Base-by-base conservation (phyloP, 2,797 vertebrate genomes). In the Enteromius thamalakanensis region DNA sequence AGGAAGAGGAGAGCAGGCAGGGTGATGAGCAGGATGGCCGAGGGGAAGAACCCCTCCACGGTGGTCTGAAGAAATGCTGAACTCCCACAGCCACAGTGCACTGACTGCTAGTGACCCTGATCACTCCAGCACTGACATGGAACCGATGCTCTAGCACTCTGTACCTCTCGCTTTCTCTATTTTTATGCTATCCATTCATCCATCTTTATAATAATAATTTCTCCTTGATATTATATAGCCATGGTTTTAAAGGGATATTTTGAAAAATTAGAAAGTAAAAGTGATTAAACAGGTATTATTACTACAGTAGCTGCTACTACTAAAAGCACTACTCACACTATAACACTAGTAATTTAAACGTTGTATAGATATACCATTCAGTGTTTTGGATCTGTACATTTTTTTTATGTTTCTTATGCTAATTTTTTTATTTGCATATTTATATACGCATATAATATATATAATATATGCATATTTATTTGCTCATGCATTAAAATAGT, bases 41-140 rank as follows among this genome's bases (percentile, higher is more conserved):
- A 91, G 90, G 90, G 87, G 91, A 93, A 91, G 91, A 92, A 92
- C 90, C 91, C 92, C 90, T 90, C 89, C 91, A 92, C 75, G 94
- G 94, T 94, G 94, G 94, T 95, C 94, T 90, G 84, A 42, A 89
- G 90, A 91, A 87, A 91, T 77, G 53, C 34, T 84, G 76, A 85
- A 87, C 86, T 87, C 90, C 91, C 90, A 92, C 91, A 93, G 92
- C 91, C 91, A 93, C 93, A 92, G 92, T 93, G 93, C 92, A 93
- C 85, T 68, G 85, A 60, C 86, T 87, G 87, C 90, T 91, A 90
- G 88, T 94, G 93, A 95, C 93, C 93, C 91, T 87, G 87, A 92
- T 91, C 91, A 89, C 91, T 91, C 92, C 90, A 89, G 90, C 88
- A 92, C 92, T 93, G 91, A 94, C 92, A 91, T 91, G 92, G 92